These are phyloP conservation scores for Sebastes minor DNA, from an alignment of 2,797 vertebrate species.

Conservation along the genomic window DNA sequence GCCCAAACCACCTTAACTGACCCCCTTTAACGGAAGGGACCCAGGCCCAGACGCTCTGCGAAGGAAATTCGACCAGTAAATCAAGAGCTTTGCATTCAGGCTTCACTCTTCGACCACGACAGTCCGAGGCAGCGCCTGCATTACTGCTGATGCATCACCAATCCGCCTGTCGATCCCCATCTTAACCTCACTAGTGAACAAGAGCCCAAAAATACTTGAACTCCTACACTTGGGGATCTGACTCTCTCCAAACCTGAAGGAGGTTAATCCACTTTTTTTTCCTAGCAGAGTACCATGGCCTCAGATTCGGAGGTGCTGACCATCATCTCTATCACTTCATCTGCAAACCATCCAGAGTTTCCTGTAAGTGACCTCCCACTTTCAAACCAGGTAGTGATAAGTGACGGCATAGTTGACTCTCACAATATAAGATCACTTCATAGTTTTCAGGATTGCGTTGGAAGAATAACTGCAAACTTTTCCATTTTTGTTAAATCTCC, in stretches of 20 bases:
- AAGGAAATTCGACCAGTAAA: not conserved
- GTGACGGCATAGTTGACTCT: not conserved
- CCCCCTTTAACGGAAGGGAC: not conserved
- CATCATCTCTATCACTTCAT: not conserved
- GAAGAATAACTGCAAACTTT: not conserved
- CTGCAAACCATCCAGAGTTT: not conserved
- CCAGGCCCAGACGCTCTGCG: not conserved
- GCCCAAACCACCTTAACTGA: not conserved
- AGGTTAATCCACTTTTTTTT: not conserved
- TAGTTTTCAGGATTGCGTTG: not conserved
- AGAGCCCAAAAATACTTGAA: not conserved
- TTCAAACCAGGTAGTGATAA: not conserved
- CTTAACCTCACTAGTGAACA: not conserved
- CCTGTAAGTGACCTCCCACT: not conserved
- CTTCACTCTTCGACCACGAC: not conserved
- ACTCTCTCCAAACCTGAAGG: not conserved
- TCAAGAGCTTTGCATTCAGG: not conserved
- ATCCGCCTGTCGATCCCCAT: not conserved
- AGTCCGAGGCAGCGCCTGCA: not conserved
- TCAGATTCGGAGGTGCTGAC: not conserved
- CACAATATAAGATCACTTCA: not conserved
- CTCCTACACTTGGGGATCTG: not conserved
- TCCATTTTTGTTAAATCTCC: not conserved
- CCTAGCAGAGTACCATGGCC: not conserved
- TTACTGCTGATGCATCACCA: not conserved